Conservation (phyloP, 2,113 vertebrate genomes). For the Megatriorchis doriae region DNA sequence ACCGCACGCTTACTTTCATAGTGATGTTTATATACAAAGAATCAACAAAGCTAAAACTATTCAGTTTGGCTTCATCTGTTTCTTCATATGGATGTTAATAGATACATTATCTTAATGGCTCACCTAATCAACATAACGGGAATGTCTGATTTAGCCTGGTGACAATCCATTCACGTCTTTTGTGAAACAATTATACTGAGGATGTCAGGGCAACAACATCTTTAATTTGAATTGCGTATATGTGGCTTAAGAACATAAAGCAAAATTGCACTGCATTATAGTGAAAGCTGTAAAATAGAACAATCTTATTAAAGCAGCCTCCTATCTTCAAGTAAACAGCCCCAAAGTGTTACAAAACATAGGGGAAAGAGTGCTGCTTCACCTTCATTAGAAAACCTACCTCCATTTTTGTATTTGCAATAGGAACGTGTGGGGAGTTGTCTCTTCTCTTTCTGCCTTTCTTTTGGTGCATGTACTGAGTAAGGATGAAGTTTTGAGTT, state of each 20-base stretch:
- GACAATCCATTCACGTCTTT: not conserved
- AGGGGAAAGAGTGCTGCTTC: not conserved
- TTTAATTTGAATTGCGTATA: not conserved
- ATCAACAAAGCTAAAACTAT: not conserved
- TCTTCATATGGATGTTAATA: not conserved
- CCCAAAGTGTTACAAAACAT: not conserved
- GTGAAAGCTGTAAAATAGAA: not conserved
- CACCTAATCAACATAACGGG: not conserved
- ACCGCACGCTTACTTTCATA: not conserved
- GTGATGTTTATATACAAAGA: not conserved
- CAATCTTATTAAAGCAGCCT: not conserved
- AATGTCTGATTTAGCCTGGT: constrained; percentile 18
- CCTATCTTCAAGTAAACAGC: not conserved
- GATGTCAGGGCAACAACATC: not conserved
- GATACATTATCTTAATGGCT: not conserved
- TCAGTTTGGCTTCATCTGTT: not conserved
- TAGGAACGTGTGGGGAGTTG: not conserved
- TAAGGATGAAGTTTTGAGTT: not conserved
- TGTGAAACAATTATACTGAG: not conserved
- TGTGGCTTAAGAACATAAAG: not conserved
- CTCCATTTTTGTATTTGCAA: not conserved
- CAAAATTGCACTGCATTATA: not conserved
- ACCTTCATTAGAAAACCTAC: not conserved
- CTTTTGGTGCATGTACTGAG: not conserved
- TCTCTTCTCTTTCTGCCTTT: not conserved